Base-by-base conservation (phyloP, 1,140 invertebrate genomes). In the Cydia splendana region DNA sequence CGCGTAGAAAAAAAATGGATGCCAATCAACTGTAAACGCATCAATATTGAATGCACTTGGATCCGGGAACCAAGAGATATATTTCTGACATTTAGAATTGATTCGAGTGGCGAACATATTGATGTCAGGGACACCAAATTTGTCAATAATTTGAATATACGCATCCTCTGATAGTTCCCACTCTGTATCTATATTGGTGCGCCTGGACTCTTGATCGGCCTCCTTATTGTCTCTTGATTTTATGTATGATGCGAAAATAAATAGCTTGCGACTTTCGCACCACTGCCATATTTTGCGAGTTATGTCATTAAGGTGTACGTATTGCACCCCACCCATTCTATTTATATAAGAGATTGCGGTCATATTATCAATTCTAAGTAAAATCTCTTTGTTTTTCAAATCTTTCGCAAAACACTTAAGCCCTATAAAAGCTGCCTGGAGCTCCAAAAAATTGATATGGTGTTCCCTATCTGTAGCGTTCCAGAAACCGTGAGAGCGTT, bases 361-460 rank as follows among this genome's bases (percentile, higher is more conserved):
- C 3, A 81, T 85, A 76, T 85, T 87, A 71, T 87, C 85, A 18
- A 85, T 80, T 38, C 81, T 34, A 10, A 85, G 38, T 28, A 77
- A 74, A 38, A 77, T 73, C 57, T 77, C 67, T 57, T 62, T 65
- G 38, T 77, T 77, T 4, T 34, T 24, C 30, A 77, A 24, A 5
- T 73, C n/a, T 5, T 38, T 74, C 9, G 83, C 82, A 78, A 86
- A 87, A 51, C 69, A 81, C 79, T 85, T 82, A 65, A 87, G 42
- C 2, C 65, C 84, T 34, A 78, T 81, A 75, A 80, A 84, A 2
- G 80, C 84, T 57, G 85, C 84, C 57, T 65, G 13, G 7, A 87
- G 45, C 77, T 87, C 86, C 24, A 84, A 75, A 67, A 42, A 80
- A 84, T 84, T 87, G 45, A 87, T 87, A 65, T 86, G 82, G n/a